Evolutionary conservation across 2,888 invertebrate genomes (phyloP).

Genomic region (Drosophila crucigera): DNA sequence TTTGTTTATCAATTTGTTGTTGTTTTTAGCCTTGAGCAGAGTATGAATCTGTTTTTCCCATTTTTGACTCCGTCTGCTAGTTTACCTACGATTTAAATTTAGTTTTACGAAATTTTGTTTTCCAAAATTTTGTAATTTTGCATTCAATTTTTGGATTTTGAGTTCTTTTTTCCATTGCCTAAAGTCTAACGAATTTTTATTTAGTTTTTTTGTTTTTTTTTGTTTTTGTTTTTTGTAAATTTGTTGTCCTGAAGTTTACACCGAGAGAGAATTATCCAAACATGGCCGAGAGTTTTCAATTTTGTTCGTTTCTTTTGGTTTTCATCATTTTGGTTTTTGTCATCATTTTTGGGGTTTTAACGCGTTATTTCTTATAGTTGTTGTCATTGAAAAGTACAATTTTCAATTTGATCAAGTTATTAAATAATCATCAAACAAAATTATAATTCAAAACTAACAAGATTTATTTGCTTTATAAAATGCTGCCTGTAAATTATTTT

Average conservation of each 20-base stretch:
- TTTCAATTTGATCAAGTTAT: constrained; percentile 47
- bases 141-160: constrained; percentile 75
- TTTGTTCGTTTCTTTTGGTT: constrained; percentile 63
- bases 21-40: constrained; percentile 46
- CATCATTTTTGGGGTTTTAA: constrained; percentile 53
- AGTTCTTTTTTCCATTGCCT: constrained; percentile 59
- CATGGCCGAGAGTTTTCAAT: constrained; percentile 83
- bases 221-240: constrained; percentile 64
- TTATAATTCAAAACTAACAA: constrained; percentile 44
- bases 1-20: constrained; percentile 69
- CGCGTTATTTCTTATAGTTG: constrained; percentile 65
- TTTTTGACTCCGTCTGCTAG: constrained; percentile 40
- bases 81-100: constrained; percentile 70
- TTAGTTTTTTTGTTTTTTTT: constrained; percentile 59
- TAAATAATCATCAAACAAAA: constrained; percentile 39
- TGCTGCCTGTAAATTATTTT: constrained; percentile 85
- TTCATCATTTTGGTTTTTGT: constrained; percentile 50
- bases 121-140: constrained; percentile 83
- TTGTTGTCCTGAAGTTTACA: constrained; percentile 84
- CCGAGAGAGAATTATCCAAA: constrained; percentile 85
- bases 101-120: constrained; percentile 81
- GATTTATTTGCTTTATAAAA: constrained; percentile 62
- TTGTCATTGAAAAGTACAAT: constrained; percentile 68
- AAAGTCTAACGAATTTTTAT: constrained; percentile 62
- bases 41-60: constrained; percentile 45